Conservation (phyloP, 1,140 invertebrate genomes). For the Achatina immaculata region DNA sequence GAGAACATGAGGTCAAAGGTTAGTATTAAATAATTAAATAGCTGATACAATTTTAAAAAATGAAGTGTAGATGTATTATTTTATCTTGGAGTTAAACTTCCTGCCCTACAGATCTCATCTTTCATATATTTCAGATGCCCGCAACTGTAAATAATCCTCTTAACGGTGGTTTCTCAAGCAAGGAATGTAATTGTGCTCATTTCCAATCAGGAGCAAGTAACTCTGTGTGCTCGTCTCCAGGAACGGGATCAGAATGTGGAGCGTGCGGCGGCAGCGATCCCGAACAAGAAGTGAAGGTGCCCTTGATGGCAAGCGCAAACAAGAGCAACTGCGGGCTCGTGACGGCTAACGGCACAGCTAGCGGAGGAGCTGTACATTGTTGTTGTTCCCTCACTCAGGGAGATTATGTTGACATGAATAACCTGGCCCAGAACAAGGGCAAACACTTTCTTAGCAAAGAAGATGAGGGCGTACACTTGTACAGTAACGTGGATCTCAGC, state of each 20-base stretch:
- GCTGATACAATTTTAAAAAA: too few species aligned
- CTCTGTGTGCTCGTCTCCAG: neutral
- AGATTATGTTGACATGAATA: conserved; percentile 10
- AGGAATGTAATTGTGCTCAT: neutral
- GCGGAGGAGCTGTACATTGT: neutral
- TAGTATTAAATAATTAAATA: too few species aligned
- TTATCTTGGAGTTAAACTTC: too few species aligned
- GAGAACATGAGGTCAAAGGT: too few species aligned
- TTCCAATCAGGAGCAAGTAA: neutral
- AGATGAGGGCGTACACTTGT: neutral
- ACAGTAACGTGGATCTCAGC: conserved; percentile 17
- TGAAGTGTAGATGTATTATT: too few species aligned
- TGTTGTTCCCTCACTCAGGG: neutral
- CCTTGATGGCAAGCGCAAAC: neutral
- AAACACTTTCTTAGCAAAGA: neutral
- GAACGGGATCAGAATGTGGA: neutral
- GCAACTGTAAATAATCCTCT: too few species aligned
- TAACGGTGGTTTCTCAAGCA: too few species aligned
- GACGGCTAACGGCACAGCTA: neutral
- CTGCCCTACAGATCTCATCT: too few species aligned
- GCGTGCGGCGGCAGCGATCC: conserved; percentile 16
- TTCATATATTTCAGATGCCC: too few species aligned
- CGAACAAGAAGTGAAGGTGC: neutral
- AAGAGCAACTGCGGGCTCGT: neutral
- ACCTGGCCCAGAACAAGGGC: neutral